Base-by-base conservation (phyloP, 2,888 invertebrate species). In the Schrankia costaestrigalis region DNA sequence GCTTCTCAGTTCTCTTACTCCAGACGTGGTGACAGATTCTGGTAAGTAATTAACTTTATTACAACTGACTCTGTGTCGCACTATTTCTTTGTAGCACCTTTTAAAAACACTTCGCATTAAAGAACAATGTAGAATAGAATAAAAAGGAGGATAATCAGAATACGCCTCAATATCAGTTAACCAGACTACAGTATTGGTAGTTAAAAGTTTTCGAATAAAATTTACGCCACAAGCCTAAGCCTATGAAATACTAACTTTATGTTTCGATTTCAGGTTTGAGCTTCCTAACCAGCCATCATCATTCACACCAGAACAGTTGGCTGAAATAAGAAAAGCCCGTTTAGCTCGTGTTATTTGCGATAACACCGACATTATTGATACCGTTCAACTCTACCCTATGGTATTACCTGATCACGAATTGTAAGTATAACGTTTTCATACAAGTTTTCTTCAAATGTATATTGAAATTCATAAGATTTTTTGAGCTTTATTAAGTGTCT, bases 1-100 rank as follows among this genome's bases (percentile, higher is more conserved):
- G 97, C 96, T 13, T 95, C 95, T 13, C 97, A 97, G 78, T 96
- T 97, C 87, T 94, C 95, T 58, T 95, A 95, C 67, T 91, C 96
- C 0, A 91, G 96, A 72, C 90, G 95, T 54, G 96, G 97, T 41
- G 97, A 98, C 79, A 91, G 97, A 74, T 97, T 97, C 78, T 98
- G 97, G 97, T 90, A 65, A 78, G 76, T 52, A 7, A 10, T 3
- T 26, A 7, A 19, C 12, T 11, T 12, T 3, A 14, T 21, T 25
- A n/a, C 14, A 5, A 22, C 3, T 21, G 3, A 21, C n/a, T n/a
- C n/a, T n/a, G n/a, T n/a, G n/a, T n/a, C n/a, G n/a, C n/a, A n/a
- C n/a, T n/a, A n/a, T n/a, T n/a, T n/a, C n/a, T n/a, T n/a, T n/a
- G n/a, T n/a, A n/a, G n/a, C n/a, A n/a, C n/a, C n/a, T n/a, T n/a